Base-by-base conservation (phyloP, 2,797 vertebrate genomes). In the Huso huso region DNA sequence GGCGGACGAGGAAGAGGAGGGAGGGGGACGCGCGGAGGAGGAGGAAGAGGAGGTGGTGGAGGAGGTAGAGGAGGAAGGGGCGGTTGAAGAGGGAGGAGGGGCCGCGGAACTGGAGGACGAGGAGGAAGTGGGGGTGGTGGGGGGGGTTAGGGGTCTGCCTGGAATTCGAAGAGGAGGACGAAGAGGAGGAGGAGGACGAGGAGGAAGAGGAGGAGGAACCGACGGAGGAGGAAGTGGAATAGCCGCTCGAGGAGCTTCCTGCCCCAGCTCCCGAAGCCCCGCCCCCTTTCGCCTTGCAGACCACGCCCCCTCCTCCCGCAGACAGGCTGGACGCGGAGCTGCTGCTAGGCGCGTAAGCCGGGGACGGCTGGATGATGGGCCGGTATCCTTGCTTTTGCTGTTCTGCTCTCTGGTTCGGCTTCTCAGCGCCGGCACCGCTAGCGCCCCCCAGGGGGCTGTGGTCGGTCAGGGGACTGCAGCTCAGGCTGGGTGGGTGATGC, bases 391-490 rank as follows among this genome's bases (percentile, higher is more conserved):
- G 90, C 73, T 55, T 8, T 2, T 55, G 8, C 1, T 2, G 52
- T 8, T 12, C 8, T 55, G 2, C 52, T 4, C 12, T 8, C 52
- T 55, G 52, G 52, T 4, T 55, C 8, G 52, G 4, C 52, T 55
- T 55, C 12, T 85, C 78, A 69, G 88, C 74, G 23, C 23, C 23
- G n/a, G n/a, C n/a, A n/a, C n/a, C 76, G 0, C 74, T 78, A 48
- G 85, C 87, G 0, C 83, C 81, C 48, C 79, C 70, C 1, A 92
- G 93, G 0, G 95, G 94, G 11, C 93, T 95, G 66, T 94, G 93
- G 8, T 96, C 94, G 0, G 92, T 92, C 57, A 96, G 61, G 0
- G 95, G 95, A 74, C 94, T 97, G 77, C 95, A 97, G 11, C 94
- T 89, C 12, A 97, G 86, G 23, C 23, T 23, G 1, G 23, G 23